These are phyloP conservation scores for Takifugu ocellatus DNA, from an alignment of 2,797 vertebrate genomes.

Conservation along the genomic window DNA sequence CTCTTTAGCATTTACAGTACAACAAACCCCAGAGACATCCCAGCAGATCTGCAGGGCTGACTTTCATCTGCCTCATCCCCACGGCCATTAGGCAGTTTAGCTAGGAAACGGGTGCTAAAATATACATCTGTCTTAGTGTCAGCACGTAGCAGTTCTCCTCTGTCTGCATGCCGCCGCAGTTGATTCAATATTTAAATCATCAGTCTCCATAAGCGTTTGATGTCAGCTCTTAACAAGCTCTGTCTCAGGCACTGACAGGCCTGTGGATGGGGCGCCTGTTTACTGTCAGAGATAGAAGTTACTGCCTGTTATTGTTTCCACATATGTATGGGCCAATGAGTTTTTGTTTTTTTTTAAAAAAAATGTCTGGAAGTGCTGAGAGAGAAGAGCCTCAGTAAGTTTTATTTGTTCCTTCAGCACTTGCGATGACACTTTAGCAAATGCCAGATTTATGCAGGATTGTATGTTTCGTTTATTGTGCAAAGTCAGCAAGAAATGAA, in stretches of 20 bases:
- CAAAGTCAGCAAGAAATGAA: too few species aligned
- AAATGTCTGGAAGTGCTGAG: conserved; percentile 27
- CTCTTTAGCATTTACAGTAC: conserved; percentile 48
- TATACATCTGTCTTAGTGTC: conserved; percentile 73
- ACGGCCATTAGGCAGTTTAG: conserved; percentile 73
- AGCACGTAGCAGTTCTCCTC: conserved; percentile 55
- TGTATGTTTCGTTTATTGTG: conserved; percentile 13
- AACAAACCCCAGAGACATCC: conserved; percentile 45
- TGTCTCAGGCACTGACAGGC: conserved; percentile 62
- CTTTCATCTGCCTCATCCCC: conserved; percentile 62
- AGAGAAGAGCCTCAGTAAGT: conserved; percentile 46
- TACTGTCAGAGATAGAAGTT: conserved; percentile 62
- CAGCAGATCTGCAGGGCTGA: conserved; percentile 63
- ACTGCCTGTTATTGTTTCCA: conserved; percentile 57
- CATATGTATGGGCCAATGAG: conserved; percentile 58
- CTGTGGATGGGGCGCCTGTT: conserved; percentile 63
- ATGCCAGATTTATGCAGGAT: conserved; percentile 43
- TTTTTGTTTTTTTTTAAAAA: conserved; percentile 21
- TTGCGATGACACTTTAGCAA: conserved; percentile 67
- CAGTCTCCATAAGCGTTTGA: conserved; percentile 65
- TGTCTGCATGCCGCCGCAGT: conserved; percentile 51
- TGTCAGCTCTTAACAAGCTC: conserved; percentile 67
- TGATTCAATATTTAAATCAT: conserved; percentile 73
- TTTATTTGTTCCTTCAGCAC: conserved; percentile 63
- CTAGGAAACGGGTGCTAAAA: conserved; percentile 74